Evolutionary conservation across 37 sponge, comb jelly and placozoan genomes (phyloP), one percentile per base, ranked within the genome.

Genomic region (Theonella swinhoei): DNA sequence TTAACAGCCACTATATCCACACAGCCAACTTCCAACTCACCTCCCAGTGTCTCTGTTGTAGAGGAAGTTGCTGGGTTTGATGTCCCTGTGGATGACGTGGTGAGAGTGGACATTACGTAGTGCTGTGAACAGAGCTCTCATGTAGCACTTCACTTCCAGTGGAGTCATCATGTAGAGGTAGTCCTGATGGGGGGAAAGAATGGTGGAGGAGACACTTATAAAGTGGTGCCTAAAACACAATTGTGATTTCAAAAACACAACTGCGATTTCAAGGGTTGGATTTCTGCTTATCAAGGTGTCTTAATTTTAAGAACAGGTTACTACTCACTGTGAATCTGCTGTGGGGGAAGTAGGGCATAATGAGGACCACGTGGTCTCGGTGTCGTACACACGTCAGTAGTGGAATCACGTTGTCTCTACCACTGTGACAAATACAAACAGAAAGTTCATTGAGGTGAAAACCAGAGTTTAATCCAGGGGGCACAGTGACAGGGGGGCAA

Each of bases 1-100:
- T 58, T 58, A 58, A 58, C 60, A 58, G n/a, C n/a, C 22, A 36
- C 31, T 4, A 1, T 2, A 22, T 30, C 5, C 70, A 3, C 7
- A 17, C 3, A 3, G 32, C 3, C 30, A 36, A 11, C 26, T 26
- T 26, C 0, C 22, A 29, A 43, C 90, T 78, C 39, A 92, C 95
- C 61, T 70, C 54, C 39, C 83, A 14, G 54, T 78, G 54, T 78
- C 77, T 70, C 93, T 85, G 71, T 96, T 88, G 79, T 93, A 94
- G 54, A 98, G 91, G 84, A 96, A 98, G 88, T 98, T 98, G 85
- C 93, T 89, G 31, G 99, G 99, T 83, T 98, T 98, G 67, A 98
- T 92, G 80, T 98, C n/a, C n/a, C n/a, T n/a, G n/a, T n/a, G n/a
- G n/a, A n/a, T n/a, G n/a, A n/a, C n/a, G n/a, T n/a, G n/a, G 65